Percentiles rank a stretch among this genome's conserved stretches.
phyloP scores from a whole-genome alignment of 64 coral and sea anemone species.

The Acropora yongei region DNA sequence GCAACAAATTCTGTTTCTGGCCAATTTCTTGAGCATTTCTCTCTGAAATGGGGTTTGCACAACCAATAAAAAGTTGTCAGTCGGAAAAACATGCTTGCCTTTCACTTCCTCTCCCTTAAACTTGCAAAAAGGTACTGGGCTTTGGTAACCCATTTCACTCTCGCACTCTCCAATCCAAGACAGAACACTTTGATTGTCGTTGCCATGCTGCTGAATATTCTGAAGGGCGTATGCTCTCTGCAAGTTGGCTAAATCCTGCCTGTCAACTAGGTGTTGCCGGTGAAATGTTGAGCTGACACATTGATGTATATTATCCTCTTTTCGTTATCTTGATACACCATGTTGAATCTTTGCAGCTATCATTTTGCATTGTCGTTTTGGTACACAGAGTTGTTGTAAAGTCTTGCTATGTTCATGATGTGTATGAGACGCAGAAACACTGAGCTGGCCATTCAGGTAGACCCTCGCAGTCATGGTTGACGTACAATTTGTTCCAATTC shows the following conservation, averaged over 20 bases:
- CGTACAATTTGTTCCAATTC: not conserved
- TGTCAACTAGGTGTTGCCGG: not conserved
- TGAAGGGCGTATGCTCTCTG: constrained; percentile 16
- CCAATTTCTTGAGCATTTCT: constrained; percentile 51
- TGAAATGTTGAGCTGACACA: not conserved
- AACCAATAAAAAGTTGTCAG: constrained; percentile 56
- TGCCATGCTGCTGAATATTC: constrained; percentile 24
- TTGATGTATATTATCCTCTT: not conserved
- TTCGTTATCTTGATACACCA: not conserved
- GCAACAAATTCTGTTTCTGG: constrained; percentile 51
- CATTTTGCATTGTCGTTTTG: not conserved
- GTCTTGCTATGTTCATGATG: not conserved
- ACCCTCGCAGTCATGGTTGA: not conserved
- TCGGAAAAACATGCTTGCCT: not conserved
- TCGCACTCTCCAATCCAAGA: not conserved
- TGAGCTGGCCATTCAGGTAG: not conserved
- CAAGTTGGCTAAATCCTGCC: constrained; percentile 19
- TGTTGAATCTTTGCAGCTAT: not conserved
- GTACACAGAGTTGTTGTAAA: not conserved
- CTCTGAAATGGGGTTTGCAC: constrained; percentile 1
- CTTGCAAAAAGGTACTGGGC: not conserved
- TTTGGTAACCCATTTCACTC: not conserved
- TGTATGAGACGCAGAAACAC: not conserved
- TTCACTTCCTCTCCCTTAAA: not conserved
- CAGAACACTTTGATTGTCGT: constrained; percentile 24